phyloP scores from a whole-genome alignment of 2,888 invertebrate genomes.

The Doris montereyensis region DNA sequence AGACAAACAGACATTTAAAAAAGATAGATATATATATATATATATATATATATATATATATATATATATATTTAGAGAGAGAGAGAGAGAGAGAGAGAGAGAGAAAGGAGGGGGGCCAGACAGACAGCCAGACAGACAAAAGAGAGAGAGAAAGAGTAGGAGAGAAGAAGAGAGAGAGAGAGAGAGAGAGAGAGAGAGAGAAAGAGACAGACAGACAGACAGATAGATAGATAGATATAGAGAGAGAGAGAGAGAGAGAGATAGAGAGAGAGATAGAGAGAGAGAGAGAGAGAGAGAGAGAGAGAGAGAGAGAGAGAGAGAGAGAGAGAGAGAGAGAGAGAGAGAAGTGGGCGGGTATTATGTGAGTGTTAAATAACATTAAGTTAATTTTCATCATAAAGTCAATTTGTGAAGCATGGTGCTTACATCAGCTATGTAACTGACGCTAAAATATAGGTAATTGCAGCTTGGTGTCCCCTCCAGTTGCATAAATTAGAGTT shows the following conservation, averaged over 20 bases:
- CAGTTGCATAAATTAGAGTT: too few relatives aligned
- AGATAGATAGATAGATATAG: background rate
- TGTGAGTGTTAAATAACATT: too few relatives aligned
- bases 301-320: background rate
- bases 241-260: background rate
- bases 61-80: background rate
- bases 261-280: background rate
- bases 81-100: background rate
- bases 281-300: background rate
- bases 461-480: too few relatives aligned
- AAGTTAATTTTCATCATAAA: too few relatives aligned
- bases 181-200: background rate
- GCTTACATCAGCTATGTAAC: too few relatives aligned
- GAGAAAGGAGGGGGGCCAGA: background rate
- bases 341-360: background rate
- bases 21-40: background rate
- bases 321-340: background rate
- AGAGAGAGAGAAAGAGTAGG: background rate
- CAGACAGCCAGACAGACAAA: background rate
- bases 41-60: too few relatives aligned
- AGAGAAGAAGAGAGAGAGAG: background rate
- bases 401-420: too few relatives aligned
- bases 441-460: too few relatives aligned
- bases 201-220: background rate
- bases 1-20: background rate